These are phyloP conservation scores for Drosophila algonquin DNA, from an alignment of 2,888 invertebrate genomes.

Conservation along the genomic window DNA sequence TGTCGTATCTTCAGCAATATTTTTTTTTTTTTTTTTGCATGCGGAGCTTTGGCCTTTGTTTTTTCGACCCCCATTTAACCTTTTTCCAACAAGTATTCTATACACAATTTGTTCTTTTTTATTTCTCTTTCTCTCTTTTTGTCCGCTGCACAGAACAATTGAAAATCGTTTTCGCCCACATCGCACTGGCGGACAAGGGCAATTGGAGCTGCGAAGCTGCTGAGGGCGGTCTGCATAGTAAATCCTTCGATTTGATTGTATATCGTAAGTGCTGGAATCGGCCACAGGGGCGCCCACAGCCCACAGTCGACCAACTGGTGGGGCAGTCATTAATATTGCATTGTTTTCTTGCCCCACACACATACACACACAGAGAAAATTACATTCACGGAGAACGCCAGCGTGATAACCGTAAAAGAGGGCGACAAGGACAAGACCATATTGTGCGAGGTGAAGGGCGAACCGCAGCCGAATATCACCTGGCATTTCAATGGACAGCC, in stretches of 20 bases:
- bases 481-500: constrained; percentile 85
- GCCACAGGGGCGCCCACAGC: background rate
- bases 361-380: constrained; percentile 84
- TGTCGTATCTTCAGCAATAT: background rate
- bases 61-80: constrained; percentile 32
- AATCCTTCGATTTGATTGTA: constrained; percentile 83
- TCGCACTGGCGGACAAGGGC: constrained; percentile 84
- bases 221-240: constrained; percentile 69
- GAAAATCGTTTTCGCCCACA: constrained; percentile 85
- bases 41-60: constrained; percentile 14
- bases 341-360: constrained; percentile 48
- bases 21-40: background rate
- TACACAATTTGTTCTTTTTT: constrained; percentile 36
- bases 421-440: constrained; percentile 84
- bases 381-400: constrained; percentile 85
- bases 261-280: constrained; percentile 82
- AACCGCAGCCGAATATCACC: constrained; percentile 84
- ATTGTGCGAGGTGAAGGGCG: constrained; percentile 84
- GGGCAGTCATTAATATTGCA: constrained; percentile 69
- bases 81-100: constrained; percentile 32
- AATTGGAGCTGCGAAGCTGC: constrained; percentile 84
- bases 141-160: constrained; percentile 75
- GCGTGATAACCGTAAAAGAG: constrained; percentile 85
- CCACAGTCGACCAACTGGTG: background rate
- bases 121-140: constrained; percentile 32